phyloP scores from a whole-genome alignment of 2,888 invertebrate species.

The Kryphioiulus occultus region DNA sequence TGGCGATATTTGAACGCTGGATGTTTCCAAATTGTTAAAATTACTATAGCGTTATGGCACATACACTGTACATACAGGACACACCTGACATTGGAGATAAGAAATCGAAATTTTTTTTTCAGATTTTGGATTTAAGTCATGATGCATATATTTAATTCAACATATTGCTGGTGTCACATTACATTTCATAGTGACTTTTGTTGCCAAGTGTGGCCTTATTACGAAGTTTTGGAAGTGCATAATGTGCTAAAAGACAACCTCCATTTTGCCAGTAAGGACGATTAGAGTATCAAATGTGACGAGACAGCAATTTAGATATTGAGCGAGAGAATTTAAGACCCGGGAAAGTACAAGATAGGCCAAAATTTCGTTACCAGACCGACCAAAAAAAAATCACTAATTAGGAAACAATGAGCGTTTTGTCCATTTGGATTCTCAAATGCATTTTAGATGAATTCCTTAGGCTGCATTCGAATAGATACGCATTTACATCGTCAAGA shows the following conservation, averaged over 20 bases:
- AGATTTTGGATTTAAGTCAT: neutral
- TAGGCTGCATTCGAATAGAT: neutral
- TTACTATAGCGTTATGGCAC: too few species aligned
- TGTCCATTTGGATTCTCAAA: neutral
- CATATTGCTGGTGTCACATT: neutral
- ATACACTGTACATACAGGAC: too few species aligned
- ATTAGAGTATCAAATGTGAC: neutral
- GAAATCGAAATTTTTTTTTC: too few species aligned
- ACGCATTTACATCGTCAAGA: neutral
- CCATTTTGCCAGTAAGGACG: neutral
- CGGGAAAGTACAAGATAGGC: neutral
- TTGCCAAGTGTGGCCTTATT: neutral
- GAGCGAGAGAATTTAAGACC: neutral
- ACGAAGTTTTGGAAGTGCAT: neutral
- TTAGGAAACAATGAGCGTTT: neutral
- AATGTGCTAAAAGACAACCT: neutral
- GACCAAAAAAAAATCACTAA: neutral
- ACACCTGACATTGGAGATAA: too few species aligned
- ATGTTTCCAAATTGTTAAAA: too few species aligned
- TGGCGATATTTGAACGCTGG: too few species aligned
- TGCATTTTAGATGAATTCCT: neutral
- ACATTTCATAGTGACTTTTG: neutral
- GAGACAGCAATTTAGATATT: neutral
- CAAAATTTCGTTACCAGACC: neutral
- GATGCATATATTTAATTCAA: neutral